phyloP scores from a whole-genome alignment of 2,888 invertebrate genomes.

The Phengaris alcon region DNA sequence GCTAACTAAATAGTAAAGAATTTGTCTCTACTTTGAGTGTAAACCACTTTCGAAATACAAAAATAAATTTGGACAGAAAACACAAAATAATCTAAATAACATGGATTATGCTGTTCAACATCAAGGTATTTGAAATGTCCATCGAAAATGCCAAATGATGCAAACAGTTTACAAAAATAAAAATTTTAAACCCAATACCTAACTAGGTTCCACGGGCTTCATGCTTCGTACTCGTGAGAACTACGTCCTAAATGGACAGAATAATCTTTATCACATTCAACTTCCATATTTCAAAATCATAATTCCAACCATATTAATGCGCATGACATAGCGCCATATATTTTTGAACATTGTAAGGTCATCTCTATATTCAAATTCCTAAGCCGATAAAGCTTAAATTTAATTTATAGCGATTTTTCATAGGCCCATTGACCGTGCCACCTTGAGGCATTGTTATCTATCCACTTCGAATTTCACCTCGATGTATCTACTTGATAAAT shows the following conservation, averaged over 20 bases:
- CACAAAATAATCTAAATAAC: background rate
- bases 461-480: constrained; percentile 18
- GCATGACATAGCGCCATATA: constrained; percentile 7
- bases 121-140: too few relatives aligned
- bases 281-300: constrained; percentile 6
- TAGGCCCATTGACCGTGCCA: background rate
- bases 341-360: constrained; percentile 4
- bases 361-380: constrained; percentile 1
- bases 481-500: constrained; percentile 9
- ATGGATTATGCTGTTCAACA: background rate
- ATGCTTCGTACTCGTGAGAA: background rate
- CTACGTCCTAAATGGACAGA: background rate
- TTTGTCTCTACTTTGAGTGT: too few relatives aligned
- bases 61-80: background rate
- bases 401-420: constrained; percentile 22
- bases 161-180: background rate
- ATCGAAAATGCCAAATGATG: too few relatives aligned
- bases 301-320: background rate
- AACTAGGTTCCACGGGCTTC: background rate
- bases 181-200: background rate
- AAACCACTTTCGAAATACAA: background rate
- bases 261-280: background rate
- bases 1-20: too few relatives aligned
- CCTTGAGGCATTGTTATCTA: constrained; percentile 12
- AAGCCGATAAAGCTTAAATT: constrained; percentile 20